Evolutionary conservation across 2,797 vertebrate genomes (phyloP).

Genomic region (Sebastes reedi): DNA sequence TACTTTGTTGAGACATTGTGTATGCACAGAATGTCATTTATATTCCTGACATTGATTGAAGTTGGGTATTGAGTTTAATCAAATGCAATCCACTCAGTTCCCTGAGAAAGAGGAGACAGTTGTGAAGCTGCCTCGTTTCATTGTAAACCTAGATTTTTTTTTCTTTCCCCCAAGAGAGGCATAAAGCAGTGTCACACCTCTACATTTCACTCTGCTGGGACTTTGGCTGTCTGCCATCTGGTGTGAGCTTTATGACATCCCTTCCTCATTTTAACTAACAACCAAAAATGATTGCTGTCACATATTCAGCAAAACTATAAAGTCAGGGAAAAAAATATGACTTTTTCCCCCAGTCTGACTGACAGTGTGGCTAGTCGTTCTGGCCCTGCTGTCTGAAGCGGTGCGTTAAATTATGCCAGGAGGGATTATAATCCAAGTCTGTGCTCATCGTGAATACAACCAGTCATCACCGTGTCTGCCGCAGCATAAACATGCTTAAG

Average conservation of each 20-base stretch:
- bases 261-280: conserved; percentile 44
- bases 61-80: background rate
- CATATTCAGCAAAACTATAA: conserved; percentile 43
- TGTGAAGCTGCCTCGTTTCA: background rate
- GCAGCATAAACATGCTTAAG: conserved; percentile 56
- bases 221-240: conserved; percentile 37
- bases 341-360: conserved; percentile 14
- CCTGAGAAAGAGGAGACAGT: background rate
- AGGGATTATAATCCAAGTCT: conserved; percentile 56
- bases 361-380: conserved; percentile 4
- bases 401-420: conserved; percentile 41
- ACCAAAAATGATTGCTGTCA: conserved; percentile 43
- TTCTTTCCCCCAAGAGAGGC: background rate
- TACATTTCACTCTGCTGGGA: conserved; percentile 27
- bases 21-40: background rate
- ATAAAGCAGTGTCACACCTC: conserved; percentile 20
- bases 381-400: conserved; percentile 28
- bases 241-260: conserved; percentile 28
- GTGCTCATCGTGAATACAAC: conserved; percentile 22
- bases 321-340: conserved; percentile 5
- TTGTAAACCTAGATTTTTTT: background rate
- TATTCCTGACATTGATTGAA: background rate
- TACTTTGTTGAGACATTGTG: background rate
- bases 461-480: conserved; percentile 29
- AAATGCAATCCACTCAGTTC: background rate